phyloP scores from a whole-genome alignment of 2,888 invertebrate genomes.

The Furcula furcula region DNA sequence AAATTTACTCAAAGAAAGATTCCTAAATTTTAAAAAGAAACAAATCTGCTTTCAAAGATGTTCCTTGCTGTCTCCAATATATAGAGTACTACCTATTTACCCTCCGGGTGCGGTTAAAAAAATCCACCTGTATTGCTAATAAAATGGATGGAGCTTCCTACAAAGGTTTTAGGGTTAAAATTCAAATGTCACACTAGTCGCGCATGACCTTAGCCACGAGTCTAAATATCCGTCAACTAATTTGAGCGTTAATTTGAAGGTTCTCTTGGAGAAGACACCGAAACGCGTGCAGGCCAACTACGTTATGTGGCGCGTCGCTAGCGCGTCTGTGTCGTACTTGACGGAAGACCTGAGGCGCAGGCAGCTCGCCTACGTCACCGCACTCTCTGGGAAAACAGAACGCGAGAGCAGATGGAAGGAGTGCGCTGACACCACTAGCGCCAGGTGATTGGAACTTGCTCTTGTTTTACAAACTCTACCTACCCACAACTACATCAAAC shows the following conservation, averaged over 20 bases:
- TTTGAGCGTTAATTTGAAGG: no score
- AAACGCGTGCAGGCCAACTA: conserved; percentile 90
- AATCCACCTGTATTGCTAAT: no score
- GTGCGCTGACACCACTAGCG: conserved; percentile 90
- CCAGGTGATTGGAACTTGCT: conserved; percentile 82
- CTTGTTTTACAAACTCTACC: no score
- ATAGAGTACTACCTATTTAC: background rate
- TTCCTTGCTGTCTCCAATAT: no score
- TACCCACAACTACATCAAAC: no score
- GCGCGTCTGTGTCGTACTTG: conserved; percentile 90
- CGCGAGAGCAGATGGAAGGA: conserved; percentile 95
- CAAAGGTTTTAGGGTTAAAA: background rate
- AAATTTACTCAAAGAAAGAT: no score
- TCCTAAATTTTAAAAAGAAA: no score
- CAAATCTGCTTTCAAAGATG: no score
- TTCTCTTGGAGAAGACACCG: conserved; percentile 73
- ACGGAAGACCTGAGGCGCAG: conserved; percentile 89
- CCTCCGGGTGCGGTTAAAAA: background rate
- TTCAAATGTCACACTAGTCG: no score
- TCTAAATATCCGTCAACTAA: no score
- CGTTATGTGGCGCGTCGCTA: conserved; percentile 94
- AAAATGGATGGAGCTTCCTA: no score
- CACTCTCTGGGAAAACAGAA: conserved; percentile 91
- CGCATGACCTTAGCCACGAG: no score
- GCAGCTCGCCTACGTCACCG: conserved; percentile 90